These are phyloP conservation scores for Brenthis hecate DNA, from an alignment of 2,888 invertebrate species.

Conservation along the genomic window DNA sequence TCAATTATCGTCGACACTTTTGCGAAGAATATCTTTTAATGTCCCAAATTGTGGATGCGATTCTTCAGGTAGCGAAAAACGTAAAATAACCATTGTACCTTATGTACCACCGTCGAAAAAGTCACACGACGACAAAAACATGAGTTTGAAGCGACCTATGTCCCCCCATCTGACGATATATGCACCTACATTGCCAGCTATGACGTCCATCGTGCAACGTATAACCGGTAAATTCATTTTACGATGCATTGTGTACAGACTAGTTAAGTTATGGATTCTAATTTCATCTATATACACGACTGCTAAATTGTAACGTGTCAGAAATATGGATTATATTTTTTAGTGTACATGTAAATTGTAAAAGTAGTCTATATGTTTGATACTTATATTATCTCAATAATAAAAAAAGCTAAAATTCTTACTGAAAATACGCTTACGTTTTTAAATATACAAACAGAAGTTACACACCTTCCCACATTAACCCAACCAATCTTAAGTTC, in stretches of 20 bases:
- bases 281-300: no score
- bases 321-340: no score
- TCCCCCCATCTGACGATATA: constrained; percentile 94
- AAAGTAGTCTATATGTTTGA: no score
- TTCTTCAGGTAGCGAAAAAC: constrained; percentile 27
- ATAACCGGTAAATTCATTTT: constrained; percentile 79
- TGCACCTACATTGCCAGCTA: constrained; percentile 87
- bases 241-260: not conserved
- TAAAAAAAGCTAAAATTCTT: no score
- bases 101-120: constrained; percentile 56
- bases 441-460: no score
- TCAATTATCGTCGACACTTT: not conserved
- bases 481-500: no score
- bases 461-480: no score
- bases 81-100: constrained; percentile 50
- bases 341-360: no score
- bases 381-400: no score
- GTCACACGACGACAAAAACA: constrained; percentile 87
- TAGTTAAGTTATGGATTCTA: no score
- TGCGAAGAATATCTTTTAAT: constrained; percentile 5
- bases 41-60: not conserved
- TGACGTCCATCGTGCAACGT: constrained; percentile 92
- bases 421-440: no score
- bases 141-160: constrained; percentile 87
- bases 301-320: no score